Conservation (phyloP, 2,888 invertebrate species). For the Sicus ferrugineus region DNA sequence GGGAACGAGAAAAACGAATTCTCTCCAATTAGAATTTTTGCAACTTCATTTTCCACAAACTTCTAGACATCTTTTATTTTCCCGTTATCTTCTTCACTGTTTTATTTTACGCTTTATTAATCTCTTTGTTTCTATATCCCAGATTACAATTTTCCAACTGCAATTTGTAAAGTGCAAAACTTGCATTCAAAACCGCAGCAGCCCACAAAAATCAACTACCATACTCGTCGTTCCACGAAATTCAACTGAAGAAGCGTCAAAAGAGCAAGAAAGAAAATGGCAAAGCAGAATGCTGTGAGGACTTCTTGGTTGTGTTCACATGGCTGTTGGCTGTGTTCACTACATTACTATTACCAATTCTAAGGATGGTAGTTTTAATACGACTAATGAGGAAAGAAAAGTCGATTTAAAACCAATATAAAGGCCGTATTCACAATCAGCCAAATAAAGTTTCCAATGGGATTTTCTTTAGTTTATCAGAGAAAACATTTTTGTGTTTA, state of each 20-base stretch:
- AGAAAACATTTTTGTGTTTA: too few species aligned
- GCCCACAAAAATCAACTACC: constrained; percentile 17
- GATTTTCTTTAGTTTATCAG: too few species aligned
- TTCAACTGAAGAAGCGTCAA: constrained; percentile 33
- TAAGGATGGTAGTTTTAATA: too few species aligned
- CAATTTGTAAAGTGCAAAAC: constrained; percentile 19
- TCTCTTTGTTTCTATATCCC: background rate
- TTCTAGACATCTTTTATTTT: background rate
- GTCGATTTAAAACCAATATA: too few species aligned
- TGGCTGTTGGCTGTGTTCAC: background rate
- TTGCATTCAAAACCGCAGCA: constrained; percentile 14
- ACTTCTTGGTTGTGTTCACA: constrained; percentile 6
- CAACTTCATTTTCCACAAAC: background rate
- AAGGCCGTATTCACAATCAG: too few species aligned
- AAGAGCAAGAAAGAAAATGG: constrained; percentile 1
- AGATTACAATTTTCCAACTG: constrained; percentile 2
- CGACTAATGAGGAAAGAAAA: too few species aligned
- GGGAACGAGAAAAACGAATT: background rate
- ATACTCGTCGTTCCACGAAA: constrained; percentile 37
- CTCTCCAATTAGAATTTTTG: constrained; percentile 22
- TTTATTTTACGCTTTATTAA: background rate
- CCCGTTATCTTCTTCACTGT: too few species aligned
- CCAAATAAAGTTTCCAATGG: too few species aligned
- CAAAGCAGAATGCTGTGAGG: background rate
- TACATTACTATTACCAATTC: too few species aligned